These are phyloP conservation scores for Oscheius sp. DNA, from an alignment of 2,888 invertebrate species.

Conservation along the genomic window DNA sequence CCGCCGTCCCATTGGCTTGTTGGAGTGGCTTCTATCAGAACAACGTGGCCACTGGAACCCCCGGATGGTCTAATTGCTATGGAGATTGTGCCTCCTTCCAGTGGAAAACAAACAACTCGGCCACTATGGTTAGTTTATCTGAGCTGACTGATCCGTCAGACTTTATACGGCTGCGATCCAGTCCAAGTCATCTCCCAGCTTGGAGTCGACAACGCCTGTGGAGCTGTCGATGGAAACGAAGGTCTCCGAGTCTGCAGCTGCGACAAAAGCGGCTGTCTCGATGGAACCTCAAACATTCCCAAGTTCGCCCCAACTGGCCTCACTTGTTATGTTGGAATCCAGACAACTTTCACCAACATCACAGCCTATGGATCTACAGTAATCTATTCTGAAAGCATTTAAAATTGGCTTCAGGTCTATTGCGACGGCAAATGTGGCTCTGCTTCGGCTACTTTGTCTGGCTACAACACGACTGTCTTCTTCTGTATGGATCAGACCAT, in stretches of 20 bases:
- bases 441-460: conserved; percentile 33
- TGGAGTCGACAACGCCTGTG: conserved; percentile 41
- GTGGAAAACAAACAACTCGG: conserved; percentile 27
- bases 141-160: too few species aligned
- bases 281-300: conserved; percentile 35
- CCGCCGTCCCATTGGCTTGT: conserved; percentile 33
- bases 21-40: conserved; percentile 31
- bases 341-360: conserved; percentile 27
- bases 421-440: conserved; percentile 46
- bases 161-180: conserved; percentile 48
- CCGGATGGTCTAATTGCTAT: conserved; percentile 35
- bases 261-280: conserved; percentile 41
- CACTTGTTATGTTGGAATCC: conserved; percentile 47
- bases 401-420: conserved; percentile 12
- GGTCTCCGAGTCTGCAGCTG: conserved; percentile 51
- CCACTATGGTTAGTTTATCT: too few species aligned
- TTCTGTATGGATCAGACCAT: conserved; percentile 44
- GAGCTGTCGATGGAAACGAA: conserved; percentile 33
- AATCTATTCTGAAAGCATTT: neutral
- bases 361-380: conserved; percentile 35
- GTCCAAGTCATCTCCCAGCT: conserved; percentile 39
- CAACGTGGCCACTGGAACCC: neutral
- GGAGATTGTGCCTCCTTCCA: conserved; percentile 46
- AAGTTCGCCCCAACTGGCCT: conserved; percentile 39
- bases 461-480: conserved; percentile 38